phyloP scores from a whole-genome alignment of 1,140 invertebrate species.

The Drosophila littoralis region DNA sequence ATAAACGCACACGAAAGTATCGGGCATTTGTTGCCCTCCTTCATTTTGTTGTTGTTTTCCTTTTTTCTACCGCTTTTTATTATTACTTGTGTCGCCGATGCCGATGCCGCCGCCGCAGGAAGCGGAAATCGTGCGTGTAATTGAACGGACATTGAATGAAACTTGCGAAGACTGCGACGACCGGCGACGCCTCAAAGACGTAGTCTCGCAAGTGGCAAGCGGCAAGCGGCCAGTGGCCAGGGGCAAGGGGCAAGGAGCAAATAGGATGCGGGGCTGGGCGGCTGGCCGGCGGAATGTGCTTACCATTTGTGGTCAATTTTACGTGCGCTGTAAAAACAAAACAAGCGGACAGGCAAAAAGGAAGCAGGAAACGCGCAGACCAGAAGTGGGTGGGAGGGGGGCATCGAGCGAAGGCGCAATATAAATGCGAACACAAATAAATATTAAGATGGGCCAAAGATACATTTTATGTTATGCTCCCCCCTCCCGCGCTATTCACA shows the following conservation, averaged over 20 bases:
- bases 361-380: background rate
- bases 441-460: conserved; percentile 48
- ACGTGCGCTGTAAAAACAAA: conserved; percentile 74
- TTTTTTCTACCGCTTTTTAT: conserved; percentile 40
- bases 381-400: background rate
- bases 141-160: conserved; percentile 80
- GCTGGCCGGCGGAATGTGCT: conserved; percentile 14
- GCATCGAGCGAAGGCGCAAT: conserved; percentile 15
- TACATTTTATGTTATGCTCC: conserved; percentile 45
- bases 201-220: background rate
- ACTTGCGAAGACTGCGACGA: conserved; percentile 51
- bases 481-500: background rate
- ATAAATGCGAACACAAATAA: conserved; percentile 45
- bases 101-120: conserved; percentile 60
- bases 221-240: background rate
- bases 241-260: background rate
- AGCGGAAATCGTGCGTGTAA: conserved; percentile 80
- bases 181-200: conserved; percentile 40
- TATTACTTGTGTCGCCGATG: conserved; percentile 43
- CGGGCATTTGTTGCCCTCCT: conserved; percentile 39
- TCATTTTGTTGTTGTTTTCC: conserved; percentile 13
- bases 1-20: conserved; percentile 71
- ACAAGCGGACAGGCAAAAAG: conserved; percentile 17
- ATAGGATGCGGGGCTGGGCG: no score
- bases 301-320: conserved; percentile 74